Evolutionary conservation across 1,140 invertebrate genomes (phyloP), one percentile per base, ranked within the genome.

Genomic region (Coenobita brevimanus): DNA sequence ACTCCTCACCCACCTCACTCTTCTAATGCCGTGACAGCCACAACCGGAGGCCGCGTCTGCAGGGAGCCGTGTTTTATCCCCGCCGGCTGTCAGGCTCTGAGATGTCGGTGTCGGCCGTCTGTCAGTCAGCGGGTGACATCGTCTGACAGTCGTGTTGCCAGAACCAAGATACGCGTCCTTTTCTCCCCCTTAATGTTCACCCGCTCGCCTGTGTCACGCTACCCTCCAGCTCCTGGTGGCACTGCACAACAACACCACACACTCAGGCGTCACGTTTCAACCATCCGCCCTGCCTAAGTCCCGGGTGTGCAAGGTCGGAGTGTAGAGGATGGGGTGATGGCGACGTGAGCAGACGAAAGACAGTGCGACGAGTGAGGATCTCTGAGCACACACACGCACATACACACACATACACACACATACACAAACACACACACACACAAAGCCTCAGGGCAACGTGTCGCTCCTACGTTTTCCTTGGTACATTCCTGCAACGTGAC

Each of bases 91-190:
- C 84, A 87, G 62, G 41, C 76, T 46, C 36, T 79, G 84, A 87
- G 84, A 87, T 87, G 84, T 87, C 46, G 75, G 84, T 87, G 84
- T 87, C 84, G 84, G 84, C 84, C 84, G 73, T 87, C 84, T 87
- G 84, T 87, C 84, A 87, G 84, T 87, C 84, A 87, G 46, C 33
- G 33, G 84, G 76, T 71, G 84, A 79, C 84, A 80, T 76, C 76
- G 84, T 69, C 75, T 87, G 84, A 87, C 84, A 80, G 60, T 46
- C 64, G 84, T 33, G 84, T 87, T 87, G 84, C 84, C 76, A 87
- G 75, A 80, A 38, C 75, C 73, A 46, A 46, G 73, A 78, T 78
- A 60, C 84, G 80, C 41, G 38, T 50, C 41, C 15, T 62, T 38
- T 41, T 50, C 62, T 71, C 41, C 81, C 54, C 83, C 50, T 78